These are phyloP conservation scores for Allophyes oxyacanthae DNA, from an alignment of 2,888 invertebrate species.

Conservation along the genomic window DNA sequence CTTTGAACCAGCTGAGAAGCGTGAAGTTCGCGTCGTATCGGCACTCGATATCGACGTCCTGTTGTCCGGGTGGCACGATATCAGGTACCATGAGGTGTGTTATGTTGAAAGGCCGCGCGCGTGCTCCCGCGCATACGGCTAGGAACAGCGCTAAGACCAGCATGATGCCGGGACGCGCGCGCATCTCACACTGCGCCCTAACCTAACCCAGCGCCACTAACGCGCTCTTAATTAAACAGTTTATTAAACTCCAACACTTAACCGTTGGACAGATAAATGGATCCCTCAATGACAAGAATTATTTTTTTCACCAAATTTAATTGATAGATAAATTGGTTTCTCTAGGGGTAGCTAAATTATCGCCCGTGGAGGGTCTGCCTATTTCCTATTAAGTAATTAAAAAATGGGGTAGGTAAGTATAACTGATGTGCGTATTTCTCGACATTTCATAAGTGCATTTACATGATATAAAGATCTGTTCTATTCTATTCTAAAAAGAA, in stretches of 20 bases:
- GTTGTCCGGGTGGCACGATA: slow-evolving; percentile 70
- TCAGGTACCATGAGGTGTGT: slow-evolving; percentile 77
- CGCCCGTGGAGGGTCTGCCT: slow-evolving; percentile 42
- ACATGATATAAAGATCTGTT: too few species aligned
- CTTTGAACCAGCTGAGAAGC: slow-evolving; percentile 83
- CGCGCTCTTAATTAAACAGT: slow-evolving; percentile 86
- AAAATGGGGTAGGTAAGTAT: background rate
- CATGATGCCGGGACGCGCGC: slow-evolving; percentile 80
- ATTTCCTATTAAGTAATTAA: slow-evolving; percentile 50
- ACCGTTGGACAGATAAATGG: slow-evolving; percentile 73
- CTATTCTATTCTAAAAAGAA: too few species aligned
- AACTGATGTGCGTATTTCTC: too few species aligned
- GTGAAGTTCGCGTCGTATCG: slow-evolving; percentile 84
- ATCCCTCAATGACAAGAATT: slow-evolving; percentile 69
- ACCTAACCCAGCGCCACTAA: slow-evolving; percentile 68
- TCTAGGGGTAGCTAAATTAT: slow-evolving; percentile 72
- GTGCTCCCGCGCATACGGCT: slow-evolving; percentile 53
- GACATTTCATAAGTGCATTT: too few species aligned
- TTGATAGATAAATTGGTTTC: slow-evolving; percentile 82
- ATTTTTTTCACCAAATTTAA: slow-evolving; percentile 72
- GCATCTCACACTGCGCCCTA: slow-evolving; percentile 76
- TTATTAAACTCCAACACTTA: slow-evolving; percentile 87
- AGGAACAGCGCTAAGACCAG: slow-evolving; percentile 64
- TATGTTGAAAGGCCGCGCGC: slow-evolving; percentile 75
- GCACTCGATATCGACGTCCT: slow-evolving; percentile 80